Percentiles rank a stretch among this genome's conserved stretches.
These are phyloP conservation scores for Scortum barcoo DNA, from an alignment of 2,113 vertebrate genomes.

Conservation along the genomic window DNA sequence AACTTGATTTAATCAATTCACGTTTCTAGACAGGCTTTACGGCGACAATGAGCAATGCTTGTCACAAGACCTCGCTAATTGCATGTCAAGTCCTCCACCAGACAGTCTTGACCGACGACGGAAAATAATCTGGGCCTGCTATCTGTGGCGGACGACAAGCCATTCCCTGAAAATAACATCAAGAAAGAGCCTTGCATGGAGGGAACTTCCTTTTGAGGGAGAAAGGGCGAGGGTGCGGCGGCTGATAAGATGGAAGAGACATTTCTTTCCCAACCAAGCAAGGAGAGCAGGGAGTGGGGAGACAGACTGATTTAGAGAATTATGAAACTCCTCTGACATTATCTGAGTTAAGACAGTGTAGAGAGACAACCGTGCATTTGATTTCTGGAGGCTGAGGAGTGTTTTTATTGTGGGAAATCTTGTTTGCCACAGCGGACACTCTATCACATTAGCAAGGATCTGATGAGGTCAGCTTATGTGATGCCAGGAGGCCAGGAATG, in stretches of 20 bases:
- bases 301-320: constrained; percentile 33
- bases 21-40: constrained; percentile 25
- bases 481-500: constrained; percentile 28
- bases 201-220: constrained; percentile 79
- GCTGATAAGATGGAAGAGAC: constrained; percentile 79
- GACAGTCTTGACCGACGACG: constrained; percentile 38
- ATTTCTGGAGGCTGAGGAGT: constrained; percentile 17
- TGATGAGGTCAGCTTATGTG: constrained; percentile 59
- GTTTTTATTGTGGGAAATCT: constrained; percentile 40
- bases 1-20: constrained; percentile 52
- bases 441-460: constrained; percentile 47
- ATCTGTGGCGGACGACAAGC: constrained; percentile 77
- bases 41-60: constrained; percentile 30
- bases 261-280: constrained; percentile 59
- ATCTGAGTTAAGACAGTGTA: constrained; percentile 5
- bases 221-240: constrained; percentile 63
- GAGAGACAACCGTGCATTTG: constrained; percentile 27
- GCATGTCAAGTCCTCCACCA: constrained; percentile 49
- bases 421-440: constrained; percentile 34
- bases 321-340: constrained; percentile 35
- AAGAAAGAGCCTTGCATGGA: constrained; percentile 62
- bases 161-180: constrained; percentile 81
- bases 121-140: constrained; percentile 68
- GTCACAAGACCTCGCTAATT: constrained; percentile 65
- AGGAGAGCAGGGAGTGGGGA: constrained; percentile 34